Percentiles rank a stretch among this genome's conserved stretches.
phyloP scores from a whole-genome alignment of 2,888 invertebrate genomes.

The Dicyrtomina minuta region DNA sequence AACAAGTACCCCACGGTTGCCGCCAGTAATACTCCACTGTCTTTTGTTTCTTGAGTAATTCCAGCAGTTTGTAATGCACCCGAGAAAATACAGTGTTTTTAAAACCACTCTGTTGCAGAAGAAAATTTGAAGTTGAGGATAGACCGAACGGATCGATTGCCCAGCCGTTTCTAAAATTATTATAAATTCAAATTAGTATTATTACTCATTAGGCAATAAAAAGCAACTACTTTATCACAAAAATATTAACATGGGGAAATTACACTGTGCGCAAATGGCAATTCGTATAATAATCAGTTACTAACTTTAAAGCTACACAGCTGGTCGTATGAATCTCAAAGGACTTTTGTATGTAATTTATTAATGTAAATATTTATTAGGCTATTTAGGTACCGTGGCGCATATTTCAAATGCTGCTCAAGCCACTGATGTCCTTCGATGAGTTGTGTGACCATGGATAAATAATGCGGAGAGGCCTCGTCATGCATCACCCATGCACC shows the following conservation, averaged over 20 bases:
- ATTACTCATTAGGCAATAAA: too few relatives aligned
- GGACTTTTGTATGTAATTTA: too few relatives aligned
- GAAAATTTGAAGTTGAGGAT: constrained; percentile 79
- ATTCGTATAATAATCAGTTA: too few relatives aligned
- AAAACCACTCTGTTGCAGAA: constrained; percentile 77
- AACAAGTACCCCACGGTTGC: constrained; percentile 81
- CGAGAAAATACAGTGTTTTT: constrained; percentile 82
- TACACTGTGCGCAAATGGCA: too few relatives aligned
- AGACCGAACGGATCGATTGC: constrained; percentile 92
- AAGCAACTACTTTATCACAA: too few relatives aligned
- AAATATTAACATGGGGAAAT: too few relatives aligned
- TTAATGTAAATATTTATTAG: too few relatives aligned
- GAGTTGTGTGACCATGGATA: constrained; percentile 82
- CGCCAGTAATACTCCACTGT: constrained; percentile 92
- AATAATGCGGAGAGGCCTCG: constrained; percentile 94
- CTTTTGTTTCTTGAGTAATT: constrained; percentile 76
- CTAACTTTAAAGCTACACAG: too few relatives aligned
- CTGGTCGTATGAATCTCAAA: too few relatives aligned
- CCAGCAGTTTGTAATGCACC: constrained; percentile 94
- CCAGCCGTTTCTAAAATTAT: constrained; percentile 68
- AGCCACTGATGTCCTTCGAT: constrained; percentile 97
- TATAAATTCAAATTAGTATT: too few relatives aligned
- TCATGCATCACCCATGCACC: constrained; percentile 99
- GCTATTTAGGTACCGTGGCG: constrained; percentile 63
- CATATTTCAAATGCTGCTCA: constrained; percentile 73